These are phyloP conservation scores for Thymelicus sylvestris DNA, from an alignment of 2,888 invertebrate genomes.

Conservation along the genomic window DNA sequence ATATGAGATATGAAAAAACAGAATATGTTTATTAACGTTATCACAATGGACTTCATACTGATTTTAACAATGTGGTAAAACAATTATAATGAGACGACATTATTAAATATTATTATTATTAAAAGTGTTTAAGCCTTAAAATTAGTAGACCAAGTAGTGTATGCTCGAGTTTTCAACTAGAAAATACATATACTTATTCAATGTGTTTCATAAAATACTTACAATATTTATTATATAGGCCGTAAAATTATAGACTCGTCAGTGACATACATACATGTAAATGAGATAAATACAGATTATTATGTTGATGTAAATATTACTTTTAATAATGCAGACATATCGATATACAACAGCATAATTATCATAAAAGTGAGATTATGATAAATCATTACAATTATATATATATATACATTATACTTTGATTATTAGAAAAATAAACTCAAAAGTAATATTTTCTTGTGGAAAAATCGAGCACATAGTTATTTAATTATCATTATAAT, in stretches of 20 bases:
- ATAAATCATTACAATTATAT: no score
- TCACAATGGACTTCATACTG: neutral
- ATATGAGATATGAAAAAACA: neutral
- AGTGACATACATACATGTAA: no score
- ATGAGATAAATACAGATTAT: no score
- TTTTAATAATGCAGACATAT: no score
- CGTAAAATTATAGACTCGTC: no score
- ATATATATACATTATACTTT: no score
- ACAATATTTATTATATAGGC: no score
- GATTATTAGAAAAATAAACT: neutral
- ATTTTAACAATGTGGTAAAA: neutral
- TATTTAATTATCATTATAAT: constrained; percentile 44
- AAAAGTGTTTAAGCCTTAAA: constrained; percentile 21
- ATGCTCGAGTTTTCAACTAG: constrained; percentile 13
- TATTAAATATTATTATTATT: neutral
- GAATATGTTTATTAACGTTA: neutral
- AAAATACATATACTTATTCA: no score
- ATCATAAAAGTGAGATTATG: no score
- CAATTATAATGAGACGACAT: constrained; percentile 1
- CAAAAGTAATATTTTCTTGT: neutral
- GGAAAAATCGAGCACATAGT: neutral
- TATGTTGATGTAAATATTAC: no score
- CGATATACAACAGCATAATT: no score
- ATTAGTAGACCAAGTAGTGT: constrained; percentile 16
- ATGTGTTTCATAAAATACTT: no score